Evolutionary conservation across 2,797 vertebrate genomes (phyloP), one percentile per base, ranked within the genome.

Genomic region (Emys orbicularis): DNA sequence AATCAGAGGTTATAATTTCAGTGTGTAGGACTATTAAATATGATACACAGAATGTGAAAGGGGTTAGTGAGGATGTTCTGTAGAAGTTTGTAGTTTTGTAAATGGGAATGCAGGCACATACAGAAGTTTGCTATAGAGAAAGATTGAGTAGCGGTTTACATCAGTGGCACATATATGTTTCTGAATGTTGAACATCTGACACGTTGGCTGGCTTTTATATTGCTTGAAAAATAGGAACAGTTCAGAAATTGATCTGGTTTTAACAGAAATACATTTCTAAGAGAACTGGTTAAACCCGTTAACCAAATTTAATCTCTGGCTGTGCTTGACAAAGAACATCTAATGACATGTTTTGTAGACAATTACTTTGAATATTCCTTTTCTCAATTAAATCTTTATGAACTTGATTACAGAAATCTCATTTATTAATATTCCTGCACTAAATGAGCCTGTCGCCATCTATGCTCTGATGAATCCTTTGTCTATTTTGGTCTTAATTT

Each of bases 201-300:
- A 0, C 25, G 18, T 31, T 59, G 1, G 3, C 84, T 34, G 92
- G 11, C 89, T 34, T 18, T 83, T 68, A 21, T 61, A 0, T 29
- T 8, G 92, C 88, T 5, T 50, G 91, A 29, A 49, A 72, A 19
- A 12, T 59, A 93, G 7, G 9, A 23, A 56, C 86, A 2, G 68
- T 23, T 4, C 6, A 25, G 92, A 92, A 90, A 79, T 74, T 81
- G 93, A 77, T 89, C 88, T 81, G 81, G 6, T 86, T 97, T 88
- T 84, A 3, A 16, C 74, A 57, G 81, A 74, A 92, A 93, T 85
- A 79, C 6, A 13, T 92, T 50, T 90, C 31, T 87, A 16, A 59
- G 1, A 44, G 72, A 85, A n/a, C 34, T n/a, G 88, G 81, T 96
- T 90, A 90, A 96, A 89, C 53, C 94, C 10, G 25, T 44, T 88